Base-by-base conservation (phyloP, 2,113 vertebrate genomes). In the Alouatta palliata region DNA sequence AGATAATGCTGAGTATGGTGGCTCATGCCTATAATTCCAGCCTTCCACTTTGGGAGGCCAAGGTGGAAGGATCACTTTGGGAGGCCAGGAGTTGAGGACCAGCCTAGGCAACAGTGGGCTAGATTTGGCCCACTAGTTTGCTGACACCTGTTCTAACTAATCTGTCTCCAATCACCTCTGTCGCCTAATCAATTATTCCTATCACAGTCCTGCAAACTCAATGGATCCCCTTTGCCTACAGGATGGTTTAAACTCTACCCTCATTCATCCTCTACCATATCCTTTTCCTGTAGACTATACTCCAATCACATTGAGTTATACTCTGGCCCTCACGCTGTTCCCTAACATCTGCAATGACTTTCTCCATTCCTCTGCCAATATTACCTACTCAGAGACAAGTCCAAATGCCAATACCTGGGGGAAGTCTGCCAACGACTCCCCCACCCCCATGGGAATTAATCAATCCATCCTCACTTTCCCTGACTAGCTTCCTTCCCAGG, bases 131-230 rank as follows among this genome's bases (percentile, higher is more conserved):
- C 17, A 85, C 4, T 7, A 80, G 32, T 75, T 70, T 95, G 43
- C 75, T 20, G n/a, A 90, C 11, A 92, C 37, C 80, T 84, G 5
- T 90, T 96, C 83, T 96, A 82, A 89, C n/a, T 80, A 88, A 93
- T 43, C 79, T 94, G 47, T 70, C 61, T 87, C 90, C 45, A 86
- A 61, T 73, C 47, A 92, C 45, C 61, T 91, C n/a, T 56, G 7
- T 40, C 27, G 32, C 81, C 76, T 45, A 96, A 58, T 86, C 43
- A 20, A 87, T 54, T 49, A 87, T 5, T 43, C 73, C 27, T 85
- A 54, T 47, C 40, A 90, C 9, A 95, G n/a, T 11, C 43, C 49
- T 90, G 21, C 4, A 88, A 20, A 37, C 73, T 96, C 58, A 91
- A 14, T 73, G 30, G 37, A 86, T 91, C 25, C 32, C 37, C 52